Evolutionary conservation across 2,113 vertebrate genomes (phyloP), one percentile per base, ranked within the genome.

Genomic region (Hystrix cristata): DNA sequence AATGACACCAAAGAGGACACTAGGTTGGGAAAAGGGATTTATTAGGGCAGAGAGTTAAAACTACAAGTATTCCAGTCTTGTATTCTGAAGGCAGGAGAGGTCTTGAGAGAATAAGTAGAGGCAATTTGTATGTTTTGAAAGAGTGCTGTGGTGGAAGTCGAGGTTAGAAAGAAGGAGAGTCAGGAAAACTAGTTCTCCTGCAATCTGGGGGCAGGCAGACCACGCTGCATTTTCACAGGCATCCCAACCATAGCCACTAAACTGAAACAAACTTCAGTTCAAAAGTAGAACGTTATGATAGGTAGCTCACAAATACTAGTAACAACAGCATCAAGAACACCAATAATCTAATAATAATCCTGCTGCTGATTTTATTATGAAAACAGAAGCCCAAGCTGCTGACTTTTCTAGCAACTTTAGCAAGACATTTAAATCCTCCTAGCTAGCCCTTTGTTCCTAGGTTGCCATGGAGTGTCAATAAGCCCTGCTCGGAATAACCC

Each of bases 391-490:
- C 65, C 51, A 71, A 51, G 87, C 92, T 69, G 74, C 87, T 94
- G 92, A 96, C 94, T 97, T 94, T 95, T 92, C 96, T 94, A 96
- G 92, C 90, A 88, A 97, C 96, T 97, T 97, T 97, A 46, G 71
- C 57, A 87, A 95, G 94, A 95, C 87, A 87, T 82, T 95, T 92
- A 93, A 96, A 87, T 80, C 97, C 96, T 93, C 78, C 59, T 95
- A 7, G 84, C 92, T 92, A 92, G 95, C 90, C 92, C 94, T 98
- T 97, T 98, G 97, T 97, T 97, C 97, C 97, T 87, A 65, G 86
- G 97, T 97, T 98, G 96, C 97, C 96, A 98, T 97, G 97, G 97
- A 97, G 97, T 91, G 96, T 97, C 97, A 97, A 95, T 97, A 98
- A 97, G 95, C 95, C 74, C 82, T 43, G 96, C 97, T 96, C 96